Evolutionary conservation across 1,140 invertebrate genomes (phyloP), one percentile per base, ranked within the genome.

Genomic region (Habropoda laboriosa): DNA sequence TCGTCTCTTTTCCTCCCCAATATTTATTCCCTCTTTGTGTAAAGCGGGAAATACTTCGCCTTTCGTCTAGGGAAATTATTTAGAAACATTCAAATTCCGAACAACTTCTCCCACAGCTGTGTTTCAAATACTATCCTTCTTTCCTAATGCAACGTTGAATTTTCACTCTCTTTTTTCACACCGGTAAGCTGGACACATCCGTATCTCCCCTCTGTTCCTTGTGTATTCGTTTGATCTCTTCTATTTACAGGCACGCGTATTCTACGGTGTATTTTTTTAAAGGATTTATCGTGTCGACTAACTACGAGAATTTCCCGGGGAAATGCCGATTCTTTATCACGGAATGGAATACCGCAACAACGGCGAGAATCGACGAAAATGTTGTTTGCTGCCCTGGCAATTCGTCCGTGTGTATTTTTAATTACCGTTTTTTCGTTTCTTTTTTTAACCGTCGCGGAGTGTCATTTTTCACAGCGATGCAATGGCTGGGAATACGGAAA

Each of bases 401-500:
- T 63, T 63, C 35, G 1, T 18, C 30, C 1, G n/a, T 47, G 49
- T 55, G n/a, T 70, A 38, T 70, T 55, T 51, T 70, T 51, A 53
- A 55, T 53, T 49, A 30, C 32, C 32, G 35, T n/a, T 53, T 67
- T n/a, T n/a, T n/a, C n/a, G n/a, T n/a, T n/a, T n/a, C n/a, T n/a
- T n/a, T n/a, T n/a, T n/a, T 53, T 38, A n/a, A 53, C 66, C 24
- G 66, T 53, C 16, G 40, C 4, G 32, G 13, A 4, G 18, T 67
- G n/a, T 49, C 10, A n/a, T 49, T 45, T 45, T 64, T 45, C 55
- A 1, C 35, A 4, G 4, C 32, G 32, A 8, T n/a, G 8, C 32
- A 21, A 21, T n/a, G 32, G 21, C 21, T 45, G 5, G 42, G 51
- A 47, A 51, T 35, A 35, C 21, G 16, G 35, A 32, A 47, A 24